Evolutionary conservation across 2,888 invertebrate genomes (phyloP).

Genomic region (Chrysomela aeneicollis): DNA sequence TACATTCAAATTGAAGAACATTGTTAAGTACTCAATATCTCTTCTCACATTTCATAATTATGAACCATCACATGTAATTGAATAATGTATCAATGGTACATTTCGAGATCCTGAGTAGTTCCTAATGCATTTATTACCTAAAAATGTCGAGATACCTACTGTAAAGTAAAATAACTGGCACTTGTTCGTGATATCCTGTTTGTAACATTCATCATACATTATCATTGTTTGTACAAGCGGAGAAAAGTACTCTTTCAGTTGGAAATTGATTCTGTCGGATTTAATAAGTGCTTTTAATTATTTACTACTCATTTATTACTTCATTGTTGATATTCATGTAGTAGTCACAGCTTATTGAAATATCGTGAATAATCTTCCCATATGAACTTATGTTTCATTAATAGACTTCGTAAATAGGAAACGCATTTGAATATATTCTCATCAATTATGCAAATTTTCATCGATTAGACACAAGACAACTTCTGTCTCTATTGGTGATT

Average conservation of each 20-base stretch:
- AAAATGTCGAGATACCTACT: constrained; percentile 21
- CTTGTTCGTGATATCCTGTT: constrained; percentile 37
- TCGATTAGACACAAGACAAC: no score
- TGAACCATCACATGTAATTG: constrained; percentile 4
- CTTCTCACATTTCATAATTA: neutral
- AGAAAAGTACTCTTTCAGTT: constrained; percentile 11
- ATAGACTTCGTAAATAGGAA: no score
- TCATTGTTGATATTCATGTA: constrained; percentile 9
- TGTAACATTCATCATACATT: constrained; percentile 33
- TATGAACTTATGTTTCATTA: neutral
- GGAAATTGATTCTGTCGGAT: constrained; percentile 20
- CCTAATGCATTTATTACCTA: constrained; percentile 22
- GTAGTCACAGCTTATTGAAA: neutral
- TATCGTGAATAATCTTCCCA: neutral
- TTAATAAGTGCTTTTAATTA: constrained; percentile 10
- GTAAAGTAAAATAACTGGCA: constrained; percentile 26
- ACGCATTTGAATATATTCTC: no score
- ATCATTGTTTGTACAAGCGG: constrained; percentile 14
- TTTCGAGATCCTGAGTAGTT: constrained; percentile 3
- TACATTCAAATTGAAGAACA: no score
- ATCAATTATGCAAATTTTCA: no score
- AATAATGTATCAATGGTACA: constrained; percentile 2
- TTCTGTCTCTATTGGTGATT: no score
- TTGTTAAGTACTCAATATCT: no score
- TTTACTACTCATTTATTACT: constrained; percentile 14